Percentiles rank a stretch among this genome's conserved stretches.
phyloP scores from a whole-genome alignment of 2,113 vertebrate species.

The Athene cunicularia region DNA sequence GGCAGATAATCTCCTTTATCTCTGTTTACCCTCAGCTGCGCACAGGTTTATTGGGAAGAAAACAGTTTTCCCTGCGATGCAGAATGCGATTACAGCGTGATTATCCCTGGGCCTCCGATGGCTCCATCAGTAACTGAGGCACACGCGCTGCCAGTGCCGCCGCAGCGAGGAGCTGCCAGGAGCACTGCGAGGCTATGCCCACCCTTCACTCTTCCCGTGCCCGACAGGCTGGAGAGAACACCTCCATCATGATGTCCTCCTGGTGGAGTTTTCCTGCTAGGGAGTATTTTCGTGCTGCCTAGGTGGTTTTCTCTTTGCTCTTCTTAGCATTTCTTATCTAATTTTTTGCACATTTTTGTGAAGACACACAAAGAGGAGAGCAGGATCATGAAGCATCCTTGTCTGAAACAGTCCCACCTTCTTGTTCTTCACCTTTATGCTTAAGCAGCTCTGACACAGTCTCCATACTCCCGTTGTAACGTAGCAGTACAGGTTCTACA shows the following conservation, averaged over 20 bases:
- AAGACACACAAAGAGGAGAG: background rate
- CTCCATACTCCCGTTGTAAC: background rate
- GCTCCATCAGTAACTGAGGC: background rate
- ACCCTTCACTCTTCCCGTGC: fast-evolving
- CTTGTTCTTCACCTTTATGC: background rate
- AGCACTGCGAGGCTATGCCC: background rate
- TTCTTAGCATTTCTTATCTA: background rate
- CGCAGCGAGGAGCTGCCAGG: background rate
- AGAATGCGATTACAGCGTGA: background rate
- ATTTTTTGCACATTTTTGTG: background rate
- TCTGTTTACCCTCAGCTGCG: background rate
- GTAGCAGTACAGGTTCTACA: fast-evolving
- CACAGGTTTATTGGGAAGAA: background rate
- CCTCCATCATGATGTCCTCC: background rate
- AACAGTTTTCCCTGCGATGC: background rate
- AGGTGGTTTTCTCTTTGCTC: background rate
- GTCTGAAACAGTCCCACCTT: background rate
- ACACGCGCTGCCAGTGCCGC: background rate
- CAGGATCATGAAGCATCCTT: background rate
- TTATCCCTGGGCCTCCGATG: background rate
- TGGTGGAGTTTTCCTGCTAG: too few species aligned
- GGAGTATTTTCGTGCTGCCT: background rate
- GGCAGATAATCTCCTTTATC: slow-evolving; percentile 27
- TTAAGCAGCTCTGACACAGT: background rate
- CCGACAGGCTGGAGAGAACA: background rate